Percentiles rank a stretch among this genome's conserved stretches.
phyloP scores from a whole-genome alignment of 2,113 vertebrate genomes.

The Cariama cristata region DNA sequence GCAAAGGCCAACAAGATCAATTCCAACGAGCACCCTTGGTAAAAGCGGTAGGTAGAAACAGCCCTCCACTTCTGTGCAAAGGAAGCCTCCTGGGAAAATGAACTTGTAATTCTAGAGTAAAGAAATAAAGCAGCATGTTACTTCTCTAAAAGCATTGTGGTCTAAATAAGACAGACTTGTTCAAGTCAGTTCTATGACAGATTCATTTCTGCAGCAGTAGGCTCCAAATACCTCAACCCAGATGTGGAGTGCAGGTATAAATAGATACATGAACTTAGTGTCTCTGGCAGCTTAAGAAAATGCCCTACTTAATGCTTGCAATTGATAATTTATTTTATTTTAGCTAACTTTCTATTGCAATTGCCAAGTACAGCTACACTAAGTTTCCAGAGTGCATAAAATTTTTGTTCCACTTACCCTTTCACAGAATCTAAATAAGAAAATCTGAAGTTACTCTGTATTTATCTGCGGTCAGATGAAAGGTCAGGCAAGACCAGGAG shows the following conservation, averaged over 20 bases:
- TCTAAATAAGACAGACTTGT: background rate
- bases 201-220: background rate
- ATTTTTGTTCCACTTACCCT: background rate
- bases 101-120: background rate
- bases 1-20: background rate
- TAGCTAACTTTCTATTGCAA: background rate
- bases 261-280: background rate
- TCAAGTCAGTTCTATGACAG: background rate
- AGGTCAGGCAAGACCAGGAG: background rate
- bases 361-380: background rate
- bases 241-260: background rate
- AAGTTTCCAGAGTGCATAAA: background rate
- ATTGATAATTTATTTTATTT: background rate
- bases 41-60: background rate
- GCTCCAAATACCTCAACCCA: background rate
- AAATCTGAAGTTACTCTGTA: background rate
- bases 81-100: background rate
- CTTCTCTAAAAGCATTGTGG: background rate
- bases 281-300: background rate
- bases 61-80: background rate
- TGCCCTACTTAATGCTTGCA: background rate
- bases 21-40: rapidly evolving
- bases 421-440: background rate
- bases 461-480: background rate
- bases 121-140: background rate